Conservation (phyloP, 2,888 invertebrate species). For the Phoenoteleia sp. region DNA sequence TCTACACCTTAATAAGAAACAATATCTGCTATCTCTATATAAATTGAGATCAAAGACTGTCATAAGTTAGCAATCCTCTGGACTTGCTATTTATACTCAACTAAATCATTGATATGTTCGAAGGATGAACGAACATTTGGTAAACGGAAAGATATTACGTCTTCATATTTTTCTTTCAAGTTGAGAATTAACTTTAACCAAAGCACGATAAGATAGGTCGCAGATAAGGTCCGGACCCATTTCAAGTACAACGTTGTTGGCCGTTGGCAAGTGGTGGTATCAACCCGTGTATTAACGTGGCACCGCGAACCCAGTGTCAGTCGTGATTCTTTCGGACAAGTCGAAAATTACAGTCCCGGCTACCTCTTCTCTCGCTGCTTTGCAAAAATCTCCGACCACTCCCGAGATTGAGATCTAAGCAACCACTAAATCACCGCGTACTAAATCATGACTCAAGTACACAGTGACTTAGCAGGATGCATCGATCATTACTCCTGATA, state of each 20-base stretch:
- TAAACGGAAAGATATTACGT: too few relatives aligned
- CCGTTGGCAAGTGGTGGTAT: constrained; percentile 63
- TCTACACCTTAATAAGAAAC: too few relatives aligned
- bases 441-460: constrained; percentile 62
- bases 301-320: constrained; percentile 44
- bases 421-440: constrained; percentile 64
- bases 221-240: constrained; percentile 42
- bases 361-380: constrained; percentile 61
- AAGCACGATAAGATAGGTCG: constrained; percentile 56
- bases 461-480: constrained; percentile 61
- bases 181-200: constrained; percentile 61
- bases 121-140: too few relatives aligned
- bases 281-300: constrained; percentile 65
- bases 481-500: constrained; percentile 54
- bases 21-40: too few relatives aligned
- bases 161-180: constrained; percentile 57
- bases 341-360: constrained; percentile 67
- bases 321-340: constrained; percentile 67
- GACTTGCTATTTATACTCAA: too few relatives aligned
- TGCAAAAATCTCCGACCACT: constrained; percentile 64
- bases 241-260: constrained; percentile 23
- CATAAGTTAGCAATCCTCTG: too few relatives aligned
- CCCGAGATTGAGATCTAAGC: constrained; percentile 68
- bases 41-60: too few relatives aligned
- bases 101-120: too few relatives aligned